Evolutionary conservation across 2,113 vertebrate genomes (phyloP).

Genomic region (Nansenia antarctica): DNA sequence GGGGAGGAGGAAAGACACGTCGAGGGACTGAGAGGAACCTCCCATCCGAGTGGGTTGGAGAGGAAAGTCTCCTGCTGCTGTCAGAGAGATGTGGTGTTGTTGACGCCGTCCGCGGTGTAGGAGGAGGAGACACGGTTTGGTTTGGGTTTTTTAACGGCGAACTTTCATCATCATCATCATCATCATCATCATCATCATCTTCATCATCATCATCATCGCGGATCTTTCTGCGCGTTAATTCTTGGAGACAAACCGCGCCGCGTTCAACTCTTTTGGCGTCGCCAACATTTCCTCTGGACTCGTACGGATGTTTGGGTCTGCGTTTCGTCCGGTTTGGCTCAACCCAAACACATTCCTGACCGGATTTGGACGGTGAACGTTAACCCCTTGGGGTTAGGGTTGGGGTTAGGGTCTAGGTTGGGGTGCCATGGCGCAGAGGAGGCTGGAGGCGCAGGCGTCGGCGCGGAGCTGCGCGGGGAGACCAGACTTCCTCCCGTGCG

Average conservation of each 20-base stretch:
- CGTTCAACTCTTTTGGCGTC: no score
- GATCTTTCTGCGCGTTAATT: no score
- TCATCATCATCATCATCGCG: no score
- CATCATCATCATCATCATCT: no score
- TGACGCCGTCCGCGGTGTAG: no score
- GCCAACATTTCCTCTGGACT: no score
- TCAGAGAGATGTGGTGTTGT: no score
- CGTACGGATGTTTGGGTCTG: neutral
- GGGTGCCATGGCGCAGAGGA: constrained; percentile 17
- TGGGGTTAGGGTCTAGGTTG: neutral
- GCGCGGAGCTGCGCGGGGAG: constrained; percentile 12
- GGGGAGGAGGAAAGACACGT: neutral
- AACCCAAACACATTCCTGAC: neutral
- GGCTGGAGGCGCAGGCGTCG: constrained; percentile 12
- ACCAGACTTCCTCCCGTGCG: constrained; percentile 19
- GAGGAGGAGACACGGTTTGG: neutral
- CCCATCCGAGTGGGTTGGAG: neutral
- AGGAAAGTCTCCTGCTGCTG: no score
- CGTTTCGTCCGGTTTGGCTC: neutral
- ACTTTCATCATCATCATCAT: no score
- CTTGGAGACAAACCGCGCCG: no score
- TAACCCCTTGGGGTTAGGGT: no score
- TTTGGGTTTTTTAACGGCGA: neutral
- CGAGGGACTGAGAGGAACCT: neutral
- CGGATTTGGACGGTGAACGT: neutral